Evolutionary conservation across 2,797 vertebrate genomes (phyloP), one percentile per base, ranked within the genome.

Genomic region (Syncerus caffer): DNA sequence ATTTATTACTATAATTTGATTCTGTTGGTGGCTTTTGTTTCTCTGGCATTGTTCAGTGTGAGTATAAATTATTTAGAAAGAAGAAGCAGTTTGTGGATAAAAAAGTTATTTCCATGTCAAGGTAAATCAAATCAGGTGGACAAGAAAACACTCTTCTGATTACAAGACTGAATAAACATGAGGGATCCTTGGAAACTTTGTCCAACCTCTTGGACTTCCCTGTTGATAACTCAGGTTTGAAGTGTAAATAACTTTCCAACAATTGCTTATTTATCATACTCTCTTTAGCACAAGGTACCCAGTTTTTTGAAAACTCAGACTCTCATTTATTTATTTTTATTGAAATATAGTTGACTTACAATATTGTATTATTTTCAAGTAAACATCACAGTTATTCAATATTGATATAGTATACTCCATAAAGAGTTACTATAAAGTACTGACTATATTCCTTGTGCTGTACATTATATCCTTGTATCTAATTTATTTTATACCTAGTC

Each of bases 1-100:
- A 64, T 92, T 64, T 89, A 83, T 85, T 76, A 76, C n/a, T 71
- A 3, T 88, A 85, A 83, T 96, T 96, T 53, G 79, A 90, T 92
- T 95, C 23, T 83, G 1, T 93, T 29, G 6, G 7, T 95, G 90
- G 25, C 25, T 94, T 89, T 79, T 55, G 71, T 93, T 97, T 80
- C 71, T 89, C 62, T 97, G 0, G 38, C 78, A 27, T 34, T 89
- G 38, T 86, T 98, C 45, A 95, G 25, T 97, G 95, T 76, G 2
- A 74, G 2, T 82, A 4, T 88, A 80, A 96, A 90, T 79, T 58
- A 96, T 79, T 86, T 96, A 94, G 42, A 89, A 87, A 25, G 45
- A 42, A 93, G 83, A 67, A 60, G 25, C 38, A 88, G 21, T 76
- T 89, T 96, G 27, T 51, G 53, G 58, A 58, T 29, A 67, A 55